These are phyloP conservation scores for Marcusenius ussheri DNA, from an alignment of 2,113 vertebrate species.

Conservation along the genomic window DNA sequence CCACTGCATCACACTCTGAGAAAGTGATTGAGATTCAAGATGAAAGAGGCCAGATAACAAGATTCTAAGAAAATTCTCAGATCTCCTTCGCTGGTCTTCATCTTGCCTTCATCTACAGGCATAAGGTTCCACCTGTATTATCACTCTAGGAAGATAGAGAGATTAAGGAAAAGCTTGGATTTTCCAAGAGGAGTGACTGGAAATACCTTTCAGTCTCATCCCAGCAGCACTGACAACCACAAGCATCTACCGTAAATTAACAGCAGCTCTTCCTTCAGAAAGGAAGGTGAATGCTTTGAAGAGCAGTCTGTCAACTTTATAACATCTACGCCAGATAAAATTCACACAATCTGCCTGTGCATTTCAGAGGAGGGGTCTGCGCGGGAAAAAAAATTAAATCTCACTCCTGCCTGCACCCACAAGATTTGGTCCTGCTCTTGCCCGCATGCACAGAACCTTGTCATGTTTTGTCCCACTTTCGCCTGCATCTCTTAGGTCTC, in stretches of 20 bases:
- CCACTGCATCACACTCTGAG: not conserved
- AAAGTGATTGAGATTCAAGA: not conserved
- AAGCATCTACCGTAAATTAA: not conserved
- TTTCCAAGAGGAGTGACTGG: not conserved
- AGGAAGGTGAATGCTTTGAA: not conserved
- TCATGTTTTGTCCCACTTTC: not conserved
- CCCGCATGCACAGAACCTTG: not conserved
- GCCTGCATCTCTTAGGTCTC: not conserved
- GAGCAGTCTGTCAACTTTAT: not conserved
- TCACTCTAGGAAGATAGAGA: constrained; percentile 50
- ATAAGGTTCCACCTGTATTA: not conserved
- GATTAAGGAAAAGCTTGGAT: constrained; percentile 39
- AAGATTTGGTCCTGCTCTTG: not conserved
- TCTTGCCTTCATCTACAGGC: constrained; percentile 17
- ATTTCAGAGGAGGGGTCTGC: not conserved
- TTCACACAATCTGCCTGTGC: not conserved
- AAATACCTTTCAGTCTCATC: not conserved
- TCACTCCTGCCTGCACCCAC: not conserved
- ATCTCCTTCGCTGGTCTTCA: not conserved
- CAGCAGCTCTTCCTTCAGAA: not conserved
- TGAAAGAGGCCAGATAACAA: not conserved
- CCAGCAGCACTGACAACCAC: not conserved
- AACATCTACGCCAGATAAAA: not conserved
- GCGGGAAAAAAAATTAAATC: not conserved
- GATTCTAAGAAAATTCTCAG: not conserved